Evolutionary conservation across 64 coral and sea anemone genomes (phyloP).

Genomic region (Montipora capricornis): DNA sequence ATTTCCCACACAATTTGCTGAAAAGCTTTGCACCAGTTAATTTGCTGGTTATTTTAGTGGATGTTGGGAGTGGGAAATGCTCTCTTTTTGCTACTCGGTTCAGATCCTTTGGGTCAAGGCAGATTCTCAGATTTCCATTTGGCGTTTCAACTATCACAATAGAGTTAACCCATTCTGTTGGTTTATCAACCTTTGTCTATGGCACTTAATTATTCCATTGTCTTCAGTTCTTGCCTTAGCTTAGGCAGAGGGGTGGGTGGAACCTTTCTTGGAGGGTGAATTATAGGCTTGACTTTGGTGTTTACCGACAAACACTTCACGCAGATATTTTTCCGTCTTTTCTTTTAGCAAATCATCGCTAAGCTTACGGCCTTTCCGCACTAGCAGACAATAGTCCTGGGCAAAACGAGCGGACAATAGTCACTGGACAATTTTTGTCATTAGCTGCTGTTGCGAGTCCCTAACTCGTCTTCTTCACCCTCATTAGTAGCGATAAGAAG

Average conservation of each 20-base stretch:
- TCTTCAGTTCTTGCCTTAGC: slow-evolving; percentile 39
- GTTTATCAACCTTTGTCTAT: slow-evolving; percentile 36
- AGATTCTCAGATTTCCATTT: slow-evolving; percentile 31
- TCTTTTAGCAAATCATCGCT: no score
- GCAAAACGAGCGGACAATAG: no score
- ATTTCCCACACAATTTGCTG: no score
- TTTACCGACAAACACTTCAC: no score
- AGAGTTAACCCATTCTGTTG: slow-evolving; percentile 43
- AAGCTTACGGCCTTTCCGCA: no score
- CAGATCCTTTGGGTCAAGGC: slow-evolving; percentile 60
- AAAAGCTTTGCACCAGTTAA: slow-evolving; percentile 36
- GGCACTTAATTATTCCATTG: neutral
- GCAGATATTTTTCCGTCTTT: no score
- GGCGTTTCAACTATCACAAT: slow-evolving; percentile 46
- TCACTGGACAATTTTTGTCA: no score
- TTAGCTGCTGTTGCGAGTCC: no score
- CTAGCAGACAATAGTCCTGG: no score
- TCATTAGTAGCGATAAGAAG: no score
- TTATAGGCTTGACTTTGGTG: neutral
- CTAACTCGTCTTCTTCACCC: no score
- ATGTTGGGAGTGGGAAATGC: slow-evolving; percentile 44
- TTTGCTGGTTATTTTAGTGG: slow-evolving; percentile 2
- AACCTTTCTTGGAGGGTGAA: slow-evolving; percentile 1
- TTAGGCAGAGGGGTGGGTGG: neutral
- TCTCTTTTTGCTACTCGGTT: slow-evolving; percentile 26